Conservation (phyloP, 2,113 vertebrate species). For the Sapayoa aenigma region DNA sequence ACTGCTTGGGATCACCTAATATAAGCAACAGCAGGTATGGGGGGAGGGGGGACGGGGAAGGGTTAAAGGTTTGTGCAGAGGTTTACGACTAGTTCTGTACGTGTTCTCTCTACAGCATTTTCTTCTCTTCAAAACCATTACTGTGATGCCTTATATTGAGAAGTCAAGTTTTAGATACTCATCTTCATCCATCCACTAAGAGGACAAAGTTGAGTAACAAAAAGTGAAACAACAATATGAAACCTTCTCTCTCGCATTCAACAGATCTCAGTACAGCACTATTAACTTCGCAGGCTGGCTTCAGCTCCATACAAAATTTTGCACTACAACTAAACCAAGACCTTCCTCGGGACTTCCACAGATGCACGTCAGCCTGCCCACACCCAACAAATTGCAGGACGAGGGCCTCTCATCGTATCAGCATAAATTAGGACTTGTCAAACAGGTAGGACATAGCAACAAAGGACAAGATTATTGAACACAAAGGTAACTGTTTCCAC, state of each 20-base stretch:
- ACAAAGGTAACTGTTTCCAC: background rate
- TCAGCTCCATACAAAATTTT: background rate
- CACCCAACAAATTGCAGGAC: background rate
- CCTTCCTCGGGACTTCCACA: background rate
- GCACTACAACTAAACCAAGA: background rate
- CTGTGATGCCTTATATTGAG: background rate
- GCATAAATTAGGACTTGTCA: background rate
- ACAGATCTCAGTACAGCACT: background rate
- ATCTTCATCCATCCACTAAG: background rate
- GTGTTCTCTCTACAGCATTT: background rate
- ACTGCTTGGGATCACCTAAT: background rate
- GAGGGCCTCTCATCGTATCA: background rate
- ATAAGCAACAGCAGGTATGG: background rate
- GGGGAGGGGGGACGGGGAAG: too few relatives aligned
- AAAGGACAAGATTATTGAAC: background rate
- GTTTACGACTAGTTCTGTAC: background rate
- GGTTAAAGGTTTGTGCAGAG: background rate
- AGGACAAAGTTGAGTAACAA: background rate
- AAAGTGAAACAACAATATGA: background rate
- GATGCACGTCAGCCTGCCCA: background rate
- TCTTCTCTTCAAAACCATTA: background rate
- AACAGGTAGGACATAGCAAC: background rate
- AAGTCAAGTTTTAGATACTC: background rate
- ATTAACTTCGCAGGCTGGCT: background rate
- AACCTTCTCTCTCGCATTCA: background rate